Evolutionary conservation across 2,113 vertebrate species (phyloP), one percentile per base, ranked within the genome.

Genomic region (Ptilorrhoa leucosticta): DNA sequence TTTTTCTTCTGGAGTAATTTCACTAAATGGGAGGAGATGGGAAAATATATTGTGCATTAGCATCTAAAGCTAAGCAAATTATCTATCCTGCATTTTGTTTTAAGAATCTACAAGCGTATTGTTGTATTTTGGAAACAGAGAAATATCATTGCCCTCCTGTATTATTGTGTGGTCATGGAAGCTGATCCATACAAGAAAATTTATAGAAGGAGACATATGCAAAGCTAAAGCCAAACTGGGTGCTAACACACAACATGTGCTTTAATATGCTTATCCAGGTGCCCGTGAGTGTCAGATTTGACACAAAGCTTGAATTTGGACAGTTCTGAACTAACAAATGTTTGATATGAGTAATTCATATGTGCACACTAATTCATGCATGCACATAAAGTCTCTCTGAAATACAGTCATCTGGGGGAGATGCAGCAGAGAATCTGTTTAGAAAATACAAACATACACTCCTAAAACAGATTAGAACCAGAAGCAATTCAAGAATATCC

Each of bases 1-100:
- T 96, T 96, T 96, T 97, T 97, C 94, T 96, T 97, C 88, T 96
- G 71, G 50, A 96, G 66, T 95, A 94, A 96, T 97, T 88, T 98
- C 94, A 95, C 72, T 94, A 97, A 97, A 77, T 80, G 75, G 78
- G 68, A 96, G 57, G 78, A 97, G 96, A 96, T 96, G 89, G 87
- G 63, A 93, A 94, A 80, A 54, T 91, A 94, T 92, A 96, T 88
- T 92, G 93, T 95, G 92, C 78, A 87, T 91, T 93, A 94, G 87
- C 51, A 96, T 96, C 94, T 57, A 56, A 94, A 63, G 44, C 39
- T 94, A 95, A 97, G 89, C 54, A 89, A 90, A 93, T 96, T 97
- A 94, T 79, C 42, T 82, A 35, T 27, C 28, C 70, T 89, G 61
- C 56, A 88, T 95, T 95, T 87, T 94, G 63, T 86, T 95, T 95